Evolutionary conservation across 2,113 vertebrate genomes (phyloP).

Genomic region (Nothoprocta pentlandii): DNA sequence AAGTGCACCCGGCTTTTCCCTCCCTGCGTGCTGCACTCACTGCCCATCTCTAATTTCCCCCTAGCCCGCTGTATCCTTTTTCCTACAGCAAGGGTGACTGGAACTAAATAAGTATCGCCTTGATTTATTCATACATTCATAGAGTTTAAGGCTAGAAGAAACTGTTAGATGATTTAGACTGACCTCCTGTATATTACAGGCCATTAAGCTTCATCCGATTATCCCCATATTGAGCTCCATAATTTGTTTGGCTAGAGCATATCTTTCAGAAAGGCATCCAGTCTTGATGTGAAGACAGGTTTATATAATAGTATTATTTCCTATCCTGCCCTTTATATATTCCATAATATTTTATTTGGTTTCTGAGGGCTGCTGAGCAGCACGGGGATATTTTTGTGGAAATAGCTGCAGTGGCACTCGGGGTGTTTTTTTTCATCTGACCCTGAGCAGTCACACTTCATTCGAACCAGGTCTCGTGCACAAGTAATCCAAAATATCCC

Average conservation of each 20-base stretch:
- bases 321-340: conserved; percentile 5
- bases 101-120: background rate
- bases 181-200: conserved; percentile 26
- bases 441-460: background rate
- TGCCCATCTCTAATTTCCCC: background rate
- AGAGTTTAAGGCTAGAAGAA: conserved; percentile 34
- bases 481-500: background rate
- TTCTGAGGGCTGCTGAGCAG: background rate
- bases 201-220: conserved; percentile 17
- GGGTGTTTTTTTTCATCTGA: background rate
- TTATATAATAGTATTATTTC: conserved; percentile 31
- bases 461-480: background rate
- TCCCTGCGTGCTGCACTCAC: fast-evolving
- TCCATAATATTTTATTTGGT: conserved; percentile 40
- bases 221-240: background rate
- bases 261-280: conserved; percentile 36
- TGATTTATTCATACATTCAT: conserved; percentile 42
- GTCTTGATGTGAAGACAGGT: conserved; percentile 36
- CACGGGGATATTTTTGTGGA: background rate
- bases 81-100: background rate
- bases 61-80: background rate
- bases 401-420: background rate
- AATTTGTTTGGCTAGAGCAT: conserved; percentile 20
- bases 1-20: background rate
- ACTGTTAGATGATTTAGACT: background rate